These are phyloP conservation scores for Falco novaeseelandiae DNA, from an alignment of 2,797 vertebrate genomes.

Conservation along the genomic window DNA sequence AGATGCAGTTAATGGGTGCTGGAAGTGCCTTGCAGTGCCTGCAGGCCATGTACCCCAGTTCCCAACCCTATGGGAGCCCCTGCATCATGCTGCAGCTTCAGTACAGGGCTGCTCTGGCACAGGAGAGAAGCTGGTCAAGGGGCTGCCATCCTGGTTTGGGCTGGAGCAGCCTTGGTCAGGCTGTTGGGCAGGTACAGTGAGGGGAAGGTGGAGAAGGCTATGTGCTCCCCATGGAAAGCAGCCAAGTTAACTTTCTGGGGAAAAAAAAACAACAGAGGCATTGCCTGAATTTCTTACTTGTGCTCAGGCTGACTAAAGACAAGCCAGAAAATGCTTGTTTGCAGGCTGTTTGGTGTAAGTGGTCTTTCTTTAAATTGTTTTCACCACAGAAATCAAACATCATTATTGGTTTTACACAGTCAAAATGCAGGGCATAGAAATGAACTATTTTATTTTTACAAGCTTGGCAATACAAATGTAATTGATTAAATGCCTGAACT, in stretches of 20 bases:
- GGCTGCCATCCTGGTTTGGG: not conserved
- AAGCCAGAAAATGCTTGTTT: not conserved
- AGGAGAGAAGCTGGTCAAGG: not conserved
- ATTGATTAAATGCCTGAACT: conserved; percentile 55
- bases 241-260: not conserved
- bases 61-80: not conserved
- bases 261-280: not conserved
- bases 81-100: not conserved
- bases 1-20: not conserved
- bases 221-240: rapidly evolving
- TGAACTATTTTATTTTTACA: conserved; percentile 45
- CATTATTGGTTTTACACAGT: not conserved
- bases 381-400: not conserved
- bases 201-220: not conserved
- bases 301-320: not conserved
- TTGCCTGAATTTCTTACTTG: not conserved
- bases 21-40: not conserved
- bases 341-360: not conserved
- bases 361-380: not conserved
- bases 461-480: conserved; percentile 7
- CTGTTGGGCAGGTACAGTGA: not conserved
- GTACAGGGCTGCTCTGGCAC: not conserved
- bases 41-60: not conserved
- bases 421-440: not conserved
- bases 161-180: not conserved